phyloP scores from a whole-genome alignment of 2,113 vertebrate species.

The Atractosteus spatula region DNA sequence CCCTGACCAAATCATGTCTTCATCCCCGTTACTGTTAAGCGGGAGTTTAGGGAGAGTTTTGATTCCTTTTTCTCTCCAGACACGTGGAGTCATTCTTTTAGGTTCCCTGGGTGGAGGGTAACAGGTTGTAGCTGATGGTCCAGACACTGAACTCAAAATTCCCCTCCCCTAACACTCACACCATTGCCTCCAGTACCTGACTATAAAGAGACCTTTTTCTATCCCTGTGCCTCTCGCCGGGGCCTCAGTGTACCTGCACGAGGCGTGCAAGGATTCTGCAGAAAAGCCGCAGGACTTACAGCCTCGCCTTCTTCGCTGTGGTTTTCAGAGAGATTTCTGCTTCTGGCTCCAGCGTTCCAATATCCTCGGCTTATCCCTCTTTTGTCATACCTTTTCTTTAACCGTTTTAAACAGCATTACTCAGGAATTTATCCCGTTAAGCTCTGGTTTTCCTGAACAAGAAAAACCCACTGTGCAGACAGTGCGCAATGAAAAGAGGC shows the following conservation, averaged over 20 bases:
- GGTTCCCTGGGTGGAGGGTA: too few species aligned
- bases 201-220: too few species aligned
- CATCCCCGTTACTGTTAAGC: too few species aligned
- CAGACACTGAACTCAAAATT: too few species aligned
- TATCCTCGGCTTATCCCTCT: conserved; percentile 45
- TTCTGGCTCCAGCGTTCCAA: conserved; percentile 24
- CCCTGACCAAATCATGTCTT: too few species aligned
- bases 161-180: too few species aligned
- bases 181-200: too few species aligned
- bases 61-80: too few species aligned
- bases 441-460: conserved; percentile 43
- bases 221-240: too few species aligned
- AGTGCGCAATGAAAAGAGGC: conserved; percentile 33
- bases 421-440: conserved; percentile 54
- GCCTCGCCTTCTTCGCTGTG: not conserved
- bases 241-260: not conserved
- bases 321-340: not conserved
- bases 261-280: not conserved
- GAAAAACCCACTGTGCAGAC: conserved; percentile 27
- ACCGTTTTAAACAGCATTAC: conserved; percentile 46
- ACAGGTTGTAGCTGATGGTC: too few species aligned
- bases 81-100: too few species aligned
- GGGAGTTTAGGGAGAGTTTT: too few species aligned
- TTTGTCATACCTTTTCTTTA: conserved; percentile 51
- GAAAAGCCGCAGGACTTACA: not conserved